phyloP scores from a whole-genome alignment of 1,140 invertebrate genomes.

The Papilio aristodemus region DNA sequence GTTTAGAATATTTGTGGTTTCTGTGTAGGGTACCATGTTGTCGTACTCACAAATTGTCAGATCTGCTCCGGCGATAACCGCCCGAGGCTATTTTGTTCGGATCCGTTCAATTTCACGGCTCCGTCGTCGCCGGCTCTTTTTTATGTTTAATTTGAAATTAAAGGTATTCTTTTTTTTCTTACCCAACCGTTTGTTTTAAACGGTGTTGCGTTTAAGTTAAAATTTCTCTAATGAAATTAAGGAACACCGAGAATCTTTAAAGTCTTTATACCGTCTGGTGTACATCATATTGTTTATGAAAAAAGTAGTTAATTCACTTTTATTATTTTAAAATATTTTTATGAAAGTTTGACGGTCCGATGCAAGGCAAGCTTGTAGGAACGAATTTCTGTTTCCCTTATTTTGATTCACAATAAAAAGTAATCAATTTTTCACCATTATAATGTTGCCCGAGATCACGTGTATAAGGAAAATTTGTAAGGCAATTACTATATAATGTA shows the following conservation, averaged over 20 bases:
- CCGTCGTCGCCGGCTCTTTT: slow-evolving; percentile 37
- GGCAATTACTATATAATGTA: too few relatives aligned
- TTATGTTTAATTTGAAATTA: slow-evolving; percentile 19
- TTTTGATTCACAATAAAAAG: neutral
- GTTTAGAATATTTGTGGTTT: slow-evolving; percentile 59
- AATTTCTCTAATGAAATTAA: slow-evolving; percentile 10
- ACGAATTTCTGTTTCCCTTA: neutral
- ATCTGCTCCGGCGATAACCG: slow-evolving; percentile 45
- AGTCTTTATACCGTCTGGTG: neutral
- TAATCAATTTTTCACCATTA: too few relatives aligned
- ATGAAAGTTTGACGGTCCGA: too few relatives aligned
- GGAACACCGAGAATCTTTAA: slow-evolving; percentile 1
- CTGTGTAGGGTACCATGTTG: slow-evolving; percentile 37
- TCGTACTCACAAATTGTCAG: slow-evolving; percentile 49
- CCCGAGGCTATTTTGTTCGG: slow-evolving; percentile 41
- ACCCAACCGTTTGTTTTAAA: slow-evolving; percentile 11
- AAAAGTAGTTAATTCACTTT: neutral
- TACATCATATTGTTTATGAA: too few relatives aligned
- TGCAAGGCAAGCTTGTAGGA: neutral
- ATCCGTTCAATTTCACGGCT: slow-evolving; percentile 51
- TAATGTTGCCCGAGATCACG: too few relatives aligned
- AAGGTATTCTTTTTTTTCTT: slow-evolving; percentile 10
- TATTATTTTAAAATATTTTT: neutral
- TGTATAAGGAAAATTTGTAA: too few relatives aligned
- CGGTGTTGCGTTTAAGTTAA: neutral